Base-by-base conservation (phyloP, 2,888 invertebrate genomes). In the Himalopsyche kuldschensis region DNA sequence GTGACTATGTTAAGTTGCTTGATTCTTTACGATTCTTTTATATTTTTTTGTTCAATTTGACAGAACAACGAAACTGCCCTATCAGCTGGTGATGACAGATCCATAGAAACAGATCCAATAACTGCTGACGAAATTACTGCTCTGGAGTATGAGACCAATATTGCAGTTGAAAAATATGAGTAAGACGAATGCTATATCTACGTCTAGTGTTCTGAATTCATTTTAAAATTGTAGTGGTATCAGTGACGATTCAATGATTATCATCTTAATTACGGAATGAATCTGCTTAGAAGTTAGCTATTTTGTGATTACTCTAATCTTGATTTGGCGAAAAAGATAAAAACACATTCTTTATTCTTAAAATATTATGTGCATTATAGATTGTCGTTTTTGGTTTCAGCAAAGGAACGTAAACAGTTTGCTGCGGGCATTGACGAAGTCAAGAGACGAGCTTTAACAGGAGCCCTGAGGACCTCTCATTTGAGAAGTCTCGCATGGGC, bases 401-500 rank as follows among this genome's bases (percentile, higher is more conserved):
- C 24, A 79, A n/a, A 69, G n/a, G 86, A 86, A 80, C 84, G 82
- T 81, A 63, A 79, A n/a, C 81, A 85, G 20, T 46, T 86, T 15
- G 78, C 82, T 15, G 35, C 81, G 15, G 86, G 86, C 10, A 20
- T 85, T 11, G 86, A 84, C 8, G 86, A 86, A 69, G 82, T 86
- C 24, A 76, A 80, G 11, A 46, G 86, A 20, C 69, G 81, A 47
- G 86, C 86, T 17, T 31, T 86, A 11, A 86, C 85, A 1, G 86
- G 86, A 11, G 86, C 82, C 4, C 78, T 86, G 24, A 80, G 86
- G 10, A 77, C 81, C 15, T 85, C 82, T 8, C 77, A 81, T 1
- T 32, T 86, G 30, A 88, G 90, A 8, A 90, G 91, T 82, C 87
- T 92, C 1, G 90, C 91, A 0, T 92, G 92, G 92, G 90, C 90